Conservation (phyloP, 2,888 invertebrate genomes). For the Pachymerium ferrugineum region DNA sequence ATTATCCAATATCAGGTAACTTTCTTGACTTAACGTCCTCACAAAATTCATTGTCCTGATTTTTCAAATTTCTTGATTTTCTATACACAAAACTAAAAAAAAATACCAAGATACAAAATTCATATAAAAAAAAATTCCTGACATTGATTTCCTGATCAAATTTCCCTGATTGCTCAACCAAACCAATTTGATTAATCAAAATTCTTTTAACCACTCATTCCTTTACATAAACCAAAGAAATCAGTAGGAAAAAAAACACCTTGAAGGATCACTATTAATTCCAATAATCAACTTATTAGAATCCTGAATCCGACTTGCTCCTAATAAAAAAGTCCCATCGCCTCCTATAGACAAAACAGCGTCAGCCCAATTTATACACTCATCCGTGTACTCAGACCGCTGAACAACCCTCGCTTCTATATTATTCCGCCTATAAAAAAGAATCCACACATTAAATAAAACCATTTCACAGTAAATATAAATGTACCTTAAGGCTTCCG, state of each 20-base stretch:
- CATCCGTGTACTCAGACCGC: slow-evolving; percentile 56
- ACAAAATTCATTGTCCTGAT: too few species aligned
- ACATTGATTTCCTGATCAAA: too few species aligned
- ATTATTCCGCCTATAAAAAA: slow-evolving; percentile 54
- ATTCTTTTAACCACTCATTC: too few species aligned
- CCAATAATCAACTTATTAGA: slow-evolving; percentile 87
- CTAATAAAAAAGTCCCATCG: slow-evolving; percentile 93
- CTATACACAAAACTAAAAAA: too few species aligned
- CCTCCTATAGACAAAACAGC: slow-evolving; percentile 65
- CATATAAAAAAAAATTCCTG: too few species aligned
- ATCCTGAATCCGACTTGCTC: slow-evolving; percentile 74
- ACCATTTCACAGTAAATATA: not conserved
- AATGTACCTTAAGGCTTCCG: slow-evolving; percentile 38
- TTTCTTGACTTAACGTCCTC: too few species aligned
- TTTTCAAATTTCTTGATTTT: too few species aligned
- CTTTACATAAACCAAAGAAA: too few species aligned
- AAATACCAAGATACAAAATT: too few species aligned
- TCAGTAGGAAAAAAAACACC: slow-evolving; percentile 45
- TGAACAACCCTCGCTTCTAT: slow-evolving; percentile 61
- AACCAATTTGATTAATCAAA: too few species aligned
- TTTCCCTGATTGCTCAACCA: too few species aligned
- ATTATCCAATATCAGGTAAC: too few species aligned
- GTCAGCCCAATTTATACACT: slow-evolving; percentile 84
- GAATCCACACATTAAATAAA: not conserved
- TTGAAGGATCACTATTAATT: slow-evolving; percentile 87